Percentiles rank a stretch among this genome's conserved stretches.
Conservation (phyloP, 2,113 vertebrate genomes). For the Phalacrocorax aristotelis region DNA sequence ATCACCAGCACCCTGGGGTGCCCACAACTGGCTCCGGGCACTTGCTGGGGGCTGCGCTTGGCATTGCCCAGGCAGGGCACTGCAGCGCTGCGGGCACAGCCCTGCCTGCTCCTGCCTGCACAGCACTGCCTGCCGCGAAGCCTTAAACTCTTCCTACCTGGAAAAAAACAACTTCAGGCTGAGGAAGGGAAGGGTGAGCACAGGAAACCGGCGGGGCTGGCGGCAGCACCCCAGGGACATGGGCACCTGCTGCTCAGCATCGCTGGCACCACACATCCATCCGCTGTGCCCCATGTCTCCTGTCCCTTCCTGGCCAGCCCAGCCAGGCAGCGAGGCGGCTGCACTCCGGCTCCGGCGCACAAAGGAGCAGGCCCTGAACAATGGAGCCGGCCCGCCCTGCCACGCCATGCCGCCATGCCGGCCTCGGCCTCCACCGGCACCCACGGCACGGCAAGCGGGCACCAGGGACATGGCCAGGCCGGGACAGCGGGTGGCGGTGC, state of each 20-base stretch:
- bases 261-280: accelerated
- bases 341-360: neutral
- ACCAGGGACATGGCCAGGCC: neutral
- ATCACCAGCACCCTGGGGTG: neutral
- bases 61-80: neutral
- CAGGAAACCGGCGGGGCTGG: neutral
- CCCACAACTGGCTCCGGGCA: accelerated
- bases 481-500: accelerated
- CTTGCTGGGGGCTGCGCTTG: neutral
- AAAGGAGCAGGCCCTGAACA: conserved; percentile 49
- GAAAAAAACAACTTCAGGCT: neutral
- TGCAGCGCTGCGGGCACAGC: accelerated
- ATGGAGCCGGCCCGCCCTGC: conserved; percentile 37
- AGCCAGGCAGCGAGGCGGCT: neutral
- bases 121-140: accelerated
- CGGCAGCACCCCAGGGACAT: neutral
- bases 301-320: neutral
- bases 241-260: neutral
- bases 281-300: neutral
- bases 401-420: neutral
- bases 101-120: neutral
- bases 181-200: neutral
- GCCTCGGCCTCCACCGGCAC: neutral
- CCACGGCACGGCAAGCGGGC: neutral
- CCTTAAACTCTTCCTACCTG: neutral